Evolutionary conservation across 2,888 invertebrate species (phyloP).

Genomic region (Eupithecia centaureata): DNA sequence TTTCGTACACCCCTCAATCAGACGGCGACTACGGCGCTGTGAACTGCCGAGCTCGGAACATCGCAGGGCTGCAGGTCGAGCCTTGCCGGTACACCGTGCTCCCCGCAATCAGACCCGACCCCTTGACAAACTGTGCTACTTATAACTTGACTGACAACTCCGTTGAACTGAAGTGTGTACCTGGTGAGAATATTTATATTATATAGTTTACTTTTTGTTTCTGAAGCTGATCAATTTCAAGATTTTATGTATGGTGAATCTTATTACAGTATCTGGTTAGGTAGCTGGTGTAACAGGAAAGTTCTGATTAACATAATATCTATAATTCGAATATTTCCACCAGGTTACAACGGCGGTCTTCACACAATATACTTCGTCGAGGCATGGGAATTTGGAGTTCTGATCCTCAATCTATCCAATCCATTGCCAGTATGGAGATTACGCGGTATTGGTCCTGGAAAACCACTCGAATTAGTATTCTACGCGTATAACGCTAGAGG

Average conservation of each 20-base stretch:
- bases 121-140: conserved; percentile 90
- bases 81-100: conserved; percentile 89
- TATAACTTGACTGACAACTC: conserved; percentile 91
- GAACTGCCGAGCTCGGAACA: conserved; percentile 90
- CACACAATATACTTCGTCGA: conserved; percentile 89
- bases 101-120: conserved; percentile 59
- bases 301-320: neutral
- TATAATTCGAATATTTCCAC: neutral
- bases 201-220: neutral
- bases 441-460: conserved; percentile 90
- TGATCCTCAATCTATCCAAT: conserved; percentile 88
- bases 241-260: neutral
- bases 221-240: neutral
- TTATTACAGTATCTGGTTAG: neutral
- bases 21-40: conserved; percentile 91
- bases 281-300: neutral
- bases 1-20: conserved; percentile 89
- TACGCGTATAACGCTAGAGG: conserved; percentile 94
- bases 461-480: conserved; percentile 89
- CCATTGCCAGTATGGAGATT: conserved; percentile 90
- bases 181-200: conserved; percentile 65
- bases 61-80: conserved; percentile 88
- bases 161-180: conserved; percentile 87
- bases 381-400: conserved; percentile 85
- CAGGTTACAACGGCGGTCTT: conserved; percentile 91